Conservation (phyloP, 2,888 invertebrate species). For the Colletes collaris region DNA sequence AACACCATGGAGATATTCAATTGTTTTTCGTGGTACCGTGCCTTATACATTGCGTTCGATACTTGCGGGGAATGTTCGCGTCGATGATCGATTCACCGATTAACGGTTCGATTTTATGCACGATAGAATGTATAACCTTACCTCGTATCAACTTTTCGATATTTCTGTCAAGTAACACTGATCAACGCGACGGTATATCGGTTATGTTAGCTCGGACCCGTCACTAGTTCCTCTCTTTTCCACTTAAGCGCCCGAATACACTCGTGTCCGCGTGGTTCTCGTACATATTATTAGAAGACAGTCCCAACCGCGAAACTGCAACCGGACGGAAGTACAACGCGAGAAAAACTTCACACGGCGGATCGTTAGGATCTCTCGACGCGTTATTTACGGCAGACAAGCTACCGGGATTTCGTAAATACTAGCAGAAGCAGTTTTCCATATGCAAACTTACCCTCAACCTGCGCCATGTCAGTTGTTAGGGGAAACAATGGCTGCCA, state of each 20-base stretch:
- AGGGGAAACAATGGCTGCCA: conserved; percentile 73
- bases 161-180: conserved; percentile 17
- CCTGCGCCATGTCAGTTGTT: conserved; percentile 80
- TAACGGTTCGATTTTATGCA: neutral
- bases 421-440: conserved; percentile 58
- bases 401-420: conserved; percentile 37
- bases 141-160: conserved; percentile 29
- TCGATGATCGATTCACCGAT: conserved; percentile 41
- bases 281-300: conserved; percentile 65
- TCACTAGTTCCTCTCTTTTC: conserved; percentile 30
- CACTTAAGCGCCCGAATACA: conserved; percentile 33
- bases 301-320: conserved; percentile 42
- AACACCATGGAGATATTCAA: neutral
- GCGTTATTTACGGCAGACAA: conserved; percentile 41
- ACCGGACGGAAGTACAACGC: conserved; percentile 45
- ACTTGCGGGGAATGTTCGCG: neutral
- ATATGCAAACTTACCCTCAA: conserved; percentile 77
- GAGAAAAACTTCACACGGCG: conserved; percentile 18
- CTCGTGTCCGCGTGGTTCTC: conserved; percentile 41
- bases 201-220: conserved; percentile 41
- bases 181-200: conserved; percentile 16
- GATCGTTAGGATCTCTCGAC: conserved; percentile 36
- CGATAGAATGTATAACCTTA: conserved; percentile 32
- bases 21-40: neutral
- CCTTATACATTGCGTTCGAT: neutral